These are phyloP conservation scores for Lasioglossum leucozonium DNA, from an alignment of 2,888 invertebrate genomes.

Conservation along the genomic window DNA sequence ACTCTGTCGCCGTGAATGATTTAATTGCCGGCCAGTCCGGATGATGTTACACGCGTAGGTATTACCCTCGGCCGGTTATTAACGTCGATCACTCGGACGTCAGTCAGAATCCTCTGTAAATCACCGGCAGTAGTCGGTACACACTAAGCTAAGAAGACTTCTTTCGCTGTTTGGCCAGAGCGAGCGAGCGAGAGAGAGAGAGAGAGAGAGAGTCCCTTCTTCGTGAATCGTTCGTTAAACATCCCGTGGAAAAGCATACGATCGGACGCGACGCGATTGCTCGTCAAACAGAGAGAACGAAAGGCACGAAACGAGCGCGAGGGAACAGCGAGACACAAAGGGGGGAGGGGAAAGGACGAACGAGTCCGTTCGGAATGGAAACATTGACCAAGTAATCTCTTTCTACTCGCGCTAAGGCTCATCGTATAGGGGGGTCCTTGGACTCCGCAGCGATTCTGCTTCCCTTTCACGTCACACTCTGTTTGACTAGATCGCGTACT, in stretches of 20 bases:
- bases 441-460: neutral
- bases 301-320: neutral
- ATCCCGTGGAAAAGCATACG: neutral
- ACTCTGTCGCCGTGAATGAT: neutral
- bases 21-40: neutral
- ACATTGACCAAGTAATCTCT: conserved; percentile 2
- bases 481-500: neutral
- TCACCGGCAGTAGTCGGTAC: neutral
- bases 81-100: neutral
- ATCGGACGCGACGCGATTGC: neutral
- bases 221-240: neutral
- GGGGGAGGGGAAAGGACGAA: neutral
- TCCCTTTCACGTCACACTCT: conserved; percentile 4
- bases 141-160: neutral
- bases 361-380: neutral
- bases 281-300: neutral
- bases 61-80: neutral
- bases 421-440: neutral
- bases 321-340: neutral
- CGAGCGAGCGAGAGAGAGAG: too few relatives aligned
- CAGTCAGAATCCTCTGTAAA: neutral
- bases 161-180: neutral
- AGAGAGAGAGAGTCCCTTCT: too few relatives aligned
- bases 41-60: neutral
- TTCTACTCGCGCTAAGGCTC: neutral